Percentiles rank a stretch among this genome's conserved stretches.
These are phyloP conservation scores for Pterocles burchelli DNA, from an alignment of 2,113 vertebrate genomes.

Conservation along the genomic window DNA sequence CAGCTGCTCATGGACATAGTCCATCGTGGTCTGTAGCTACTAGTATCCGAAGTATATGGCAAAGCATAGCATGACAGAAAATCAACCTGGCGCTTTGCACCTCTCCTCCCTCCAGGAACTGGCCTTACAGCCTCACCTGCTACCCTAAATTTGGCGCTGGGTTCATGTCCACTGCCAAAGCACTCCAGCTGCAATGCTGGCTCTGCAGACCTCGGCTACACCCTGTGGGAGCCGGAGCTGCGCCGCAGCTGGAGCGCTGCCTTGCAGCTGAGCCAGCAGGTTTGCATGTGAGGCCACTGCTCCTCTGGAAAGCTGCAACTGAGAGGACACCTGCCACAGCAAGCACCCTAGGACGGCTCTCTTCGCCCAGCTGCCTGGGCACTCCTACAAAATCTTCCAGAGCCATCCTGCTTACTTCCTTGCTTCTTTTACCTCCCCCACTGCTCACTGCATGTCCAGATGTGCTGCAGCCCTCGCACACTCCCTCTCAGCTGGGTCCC, in stretches of 20 bases:
- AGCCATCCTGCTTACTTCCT: background rate
- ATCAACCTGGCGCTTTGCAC: background rate
- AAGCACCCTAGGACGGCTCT: fast-evolving
- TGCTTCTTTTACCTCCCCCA: background rate
- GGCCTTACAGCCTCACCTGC: background rate
- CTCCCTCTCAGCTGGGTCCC: background rate
- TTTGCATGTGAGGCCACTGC: background rate
- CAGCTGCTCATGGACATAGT: fast-evolving
- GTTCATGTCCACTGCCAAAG: fast-evolving
- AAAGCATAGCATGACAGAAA: background rate
- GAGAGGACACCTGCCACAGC: background rate
- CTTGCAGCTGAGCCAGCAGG: background rate
- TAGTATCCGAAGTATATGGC: background rate
- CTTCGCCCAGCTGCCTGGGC: background rate
- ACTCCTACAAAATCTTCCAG: fast-evolving
- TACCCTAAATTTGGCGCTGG: background rate
- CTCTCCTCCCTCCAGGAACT: background rate
- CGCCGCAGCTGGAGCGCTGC: fast-evolving
- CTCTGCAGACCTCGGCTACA: fast-evolving
- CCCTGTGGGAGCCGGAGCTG: fast-evolving
- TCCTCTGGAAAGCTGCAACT: background rate
- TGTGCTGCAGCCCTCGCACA: background rate
- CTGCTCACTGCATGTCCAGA: background rate
- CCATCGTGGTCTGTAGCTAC: fast-evolving
- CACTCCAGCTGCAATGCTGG: background rate